Percentiles rank a stretch among this genome's conserved stretches.
phyloP scores from a whole-genome alignment of 2,888 invertebrate genomes.

The Stenichneumon culpator region DNA sequence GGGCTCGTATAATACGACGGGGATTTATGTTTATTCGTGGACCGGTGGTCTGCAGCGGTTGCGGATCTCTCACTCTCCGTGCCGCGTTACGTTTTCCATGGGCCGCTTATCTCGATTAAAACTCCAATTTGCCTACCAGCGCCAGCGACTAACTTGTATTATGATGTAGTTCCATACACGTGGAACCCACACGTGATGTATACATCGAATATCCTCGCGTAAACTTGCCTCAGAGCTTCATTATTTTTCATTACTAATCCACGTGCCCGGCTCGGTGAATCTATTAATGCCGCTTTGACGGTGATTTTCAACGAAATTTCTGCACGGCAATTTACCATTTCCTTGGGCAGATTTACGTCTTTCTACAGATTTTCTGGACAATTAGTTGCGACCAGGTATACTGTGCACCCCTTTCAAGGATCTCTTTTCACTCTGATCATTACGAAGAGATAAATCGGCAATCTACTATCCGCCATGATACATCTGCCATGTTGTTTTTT shows the following conservation, averaged over 20 bases:
- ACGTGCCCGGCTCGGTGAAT: neutral
- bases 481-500: neutral
- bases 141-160: constrained; percentile 49
- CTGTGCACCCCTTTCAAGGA: neutral
- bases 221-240: constrained; percentile 33
- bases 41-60: constrained; percentile 61
- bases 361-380: neutral
- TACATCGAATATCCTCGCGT: constrained; percentile 34
- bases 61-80: constrained; percentile 59
- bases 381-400: neutral
- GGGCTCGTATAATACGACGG: constrained; percentile 67
- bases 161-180: constrained; percentile 45
- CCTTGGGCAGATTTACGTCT: neutral
- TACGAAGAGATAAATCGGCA: neutral
- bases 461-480: too few species aligned
- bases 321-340: neutral
- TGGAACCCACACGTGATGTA: constrained; percentile 43
- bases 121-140: constrained; percentile 60
- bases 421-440: neutral
- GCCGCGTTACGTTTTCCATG: constrained; percentile 55
- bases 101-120: constrained; percentile 69
- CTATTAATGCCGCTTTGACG: neutral
- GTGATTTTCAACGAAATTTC: neutral
- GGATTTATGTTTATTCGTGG: constrained; percentile 68
- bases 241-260: constrained; percentile 6